Evolutionary conservation across 1,140 invertebrate genomes (phyloP), one percentile per base, ranked within the genome.

Genomic region (Drosophila insularis): DNA sequence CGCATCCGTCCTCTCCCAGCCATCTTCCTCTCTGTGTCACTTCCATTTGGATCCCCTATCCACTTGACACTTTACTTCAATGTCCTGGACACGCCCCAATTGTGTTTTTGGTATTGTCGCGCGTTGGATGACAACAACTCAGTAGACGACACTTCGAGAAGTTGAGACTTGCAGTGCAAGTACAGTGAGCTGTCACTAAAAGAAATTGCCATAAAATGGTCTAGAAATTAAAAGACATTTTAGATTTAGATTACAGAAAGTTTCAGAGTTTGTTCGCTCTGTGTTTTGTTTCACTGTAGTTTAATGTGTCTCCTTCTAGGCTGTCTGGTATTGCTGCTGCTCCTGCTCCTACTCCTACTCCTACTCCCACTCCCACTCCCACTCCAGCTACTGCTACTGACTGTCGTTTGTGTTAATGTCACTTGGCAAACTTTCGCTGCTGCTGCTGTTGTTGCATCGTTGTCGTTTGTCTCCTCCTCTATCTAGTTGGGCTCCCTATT

Each of bases 81-180:
- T 69, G 61, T 70, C 55, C 55, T 60, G 82, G 81, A 81, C 82
- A 86, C 82, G 82, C 82, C 82, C 80, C 82, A 86, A 86, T 86
- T 87, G 82, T 86, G 82, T 86, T 86, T 87, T 86, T 82, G 82
- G 82, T 84, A 87, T 86, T 86, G 82, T 86, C 79, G 80, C 82
- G 82, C 75, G 73, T 74, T 86, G 74, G 72, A 69, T 84, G 80
- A 84, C 80, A 84, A 81, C 71, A 80, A 69, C 76, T 66, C 80
- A 74, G 61, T 72, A 79, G 80, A 72, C 71, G 74, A 68, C 74
- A 74, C 67, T 76, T 76, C 64, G 4, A 27, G 5, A 6, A 27
- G 27, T 64, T 70, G 68, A 27, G 27, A 82, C 60, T 58, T 53
- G 35, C 17, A 35, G 53, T 60, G 32, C 7, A 60, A 17, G 17